Evolutionary conservation across 2,888 invertebrate genomes (phyloP).

Genomic region (Mechanitis mazaeus): DNA sequence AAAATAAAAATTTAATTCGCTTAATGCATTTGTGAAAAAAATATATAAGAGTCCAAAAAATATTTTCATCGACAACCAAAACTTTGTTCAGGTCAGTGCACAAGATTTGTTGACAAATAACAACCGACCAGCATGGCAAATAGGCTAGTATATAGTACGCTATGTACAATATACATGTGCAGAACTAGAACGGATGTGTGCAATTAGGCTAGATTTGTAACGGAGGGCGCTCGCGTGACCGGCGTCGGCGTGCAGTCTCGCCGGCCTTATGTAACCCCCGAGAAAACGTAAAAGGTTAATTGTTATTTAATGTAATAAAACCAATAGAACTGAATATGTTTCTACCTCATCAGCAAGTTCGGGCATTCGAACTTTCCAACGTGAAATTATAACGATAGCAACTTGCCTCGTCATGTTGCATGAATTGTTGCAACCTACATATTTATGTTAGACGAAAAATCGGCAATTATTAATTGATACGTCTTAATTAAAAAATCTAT

Average conservation of each 20-base stretch:
- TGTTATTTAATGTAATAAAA: conserved; percentile 11
- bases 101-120: conserved; percentile 16
- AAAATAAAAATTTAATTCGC: not conserved
- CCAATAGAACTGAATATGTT: conserved; percentile 1
- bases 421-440: not conserved
- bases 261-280: not conserved
- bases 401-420: not conserved
- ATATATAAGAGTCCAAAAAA: not conserved
- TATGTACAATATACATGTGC: conserved; percentile 11
- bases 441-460: conserved; percentile 4
- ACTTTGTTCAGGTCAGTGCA: not conserved
- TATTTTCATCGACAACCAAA: too few species aligned
- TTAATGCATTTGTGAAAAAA: not conserved
- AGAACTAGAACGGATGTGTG: conserved; percentile 19
- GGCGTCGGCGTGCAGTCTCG: conserved; percentile 6
- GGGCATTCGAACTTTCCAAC: not conserved
- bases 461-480: not conserved
- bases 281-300: not conserved
- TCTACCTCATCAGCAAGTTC: conserved; percentile 1
- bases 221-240: conserved; percentile 11
- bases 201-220: conserved; percentile 22
- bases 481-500: not conserved
- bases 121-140: conserved; percentile 13
- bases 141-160: not conserved
- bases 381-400: not conserved